Conservation (phyloP, 2,113 vertebrate species). For the Nycticebus coucang region DNA sequence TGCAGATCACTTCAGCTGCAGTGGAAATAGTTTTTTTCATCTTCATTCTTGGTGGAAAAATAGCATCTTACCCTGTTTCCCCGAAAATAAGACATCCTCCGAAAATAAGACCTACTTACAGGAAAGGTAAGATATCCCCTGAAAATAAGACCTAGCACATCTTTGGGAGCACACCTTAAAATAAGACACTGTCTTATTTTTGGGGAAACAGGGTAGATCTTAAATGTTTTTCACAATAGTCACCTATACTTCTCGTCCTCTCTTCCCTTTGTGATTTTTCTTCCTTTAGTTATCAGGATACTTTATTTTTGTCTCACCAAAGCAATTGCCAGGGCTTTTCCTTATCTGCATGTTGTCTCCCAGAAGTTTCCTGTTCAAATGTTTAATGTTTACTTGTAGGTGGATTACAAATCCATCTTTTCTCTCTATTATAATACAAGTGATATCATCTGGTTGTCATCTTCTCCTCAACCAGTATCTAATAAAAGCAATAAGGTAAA, state of each 20-base stretch:
- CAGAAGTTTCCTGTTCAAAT: not conserved
- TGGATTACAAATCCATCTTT: not conserved
- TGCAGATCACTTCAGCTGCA: not conserved
- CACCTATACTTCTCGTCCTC: not conserved
- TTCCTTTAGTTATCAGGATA: not conserved
- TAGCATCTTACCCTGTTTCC: no score
- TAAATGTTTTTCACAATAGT: not conserved
- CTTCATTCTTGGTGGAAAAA: not conserved
- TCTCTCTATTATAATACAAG: not conserved
- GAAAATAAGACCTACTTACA: no score
- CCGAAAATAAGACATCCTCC: no score
- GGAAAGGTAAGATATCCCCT: no score
- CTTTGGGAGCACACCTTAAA: no score
- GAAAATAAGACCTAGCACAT: no score
- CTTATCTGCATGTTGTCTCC: not conserved
- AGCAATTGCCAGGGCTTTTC: not conserved
- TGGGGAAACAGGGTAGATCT: no score
- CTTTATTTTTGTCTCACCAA: not conserved
- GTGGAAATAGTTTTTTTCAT: not conserved
- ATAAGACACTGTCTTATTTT: no score
- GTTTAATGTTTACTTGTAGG: not conserved
- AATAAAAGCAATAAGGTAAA: constrained; percentile 17
- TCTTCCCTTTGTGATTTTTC: not conserved
- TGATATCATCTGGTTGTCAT: not conserved
- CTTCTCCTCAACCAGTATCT: not conserved